These are phyloP conservation scores for Epiblema foenella DNA, from an alignment of 2,888 invertebrate species.

Conservation along the genomic window DNA sequence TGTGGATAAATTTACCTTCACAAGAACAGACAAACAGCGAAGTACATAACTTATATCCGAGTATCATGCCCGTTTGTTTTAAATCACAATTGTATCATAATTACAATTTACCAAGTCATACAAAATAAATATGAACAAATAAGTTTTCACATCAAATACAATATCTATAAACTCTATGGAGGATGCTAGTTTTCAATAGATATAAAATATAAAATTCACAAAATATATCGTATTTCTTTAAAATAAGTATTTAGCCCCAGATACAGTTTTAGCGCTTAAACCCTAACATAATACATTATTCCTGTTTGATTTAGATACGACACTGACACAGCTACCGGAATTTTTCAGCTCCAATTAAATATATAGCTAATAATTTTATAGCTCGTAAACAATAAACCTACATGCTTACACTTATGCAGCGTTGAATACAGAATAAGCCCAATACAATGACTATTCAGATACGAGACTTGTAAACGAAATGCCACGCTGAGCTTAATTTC, in stretches of 20 bases:
- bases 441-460: not conserved
- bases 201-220: too few species aligned
- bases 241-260: too few species aligned
- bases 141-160: too few species aligned
- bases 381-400: conserved; percentile 1
- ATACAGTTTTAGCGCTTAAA: too few species aligned
- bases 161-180: too few species aligned
- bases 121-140: too few species aligned
- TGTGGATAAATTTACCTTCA: not conserved
- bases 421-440: conserved; percentile 5
- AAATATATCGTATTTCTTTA: too few species aligned
- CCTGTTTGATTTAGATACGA: not conserved
- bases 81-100: not conserved
- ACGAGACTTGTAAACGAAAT: conserved; percentile 16
- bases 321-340: not conserved
- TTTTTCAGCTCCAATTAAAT: too few species aligned
- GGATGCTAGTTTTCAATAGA: too few species aligned
- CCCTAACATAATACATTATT: too few species aligned
- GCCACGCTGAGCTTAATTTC: not conserved
- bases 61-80: too few species aligned
- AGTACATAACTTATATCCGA: not conserved
- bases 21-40: not conserved
- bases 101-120: too few species aligned
- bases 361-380: not conserved
- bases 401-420: not conserved